Percentiles rank a stretch among this genome's conserved stretches.
Conservation (phyloP, 2,888 invertebrate species). For the Prostheceraeus crozeri region DNA sequence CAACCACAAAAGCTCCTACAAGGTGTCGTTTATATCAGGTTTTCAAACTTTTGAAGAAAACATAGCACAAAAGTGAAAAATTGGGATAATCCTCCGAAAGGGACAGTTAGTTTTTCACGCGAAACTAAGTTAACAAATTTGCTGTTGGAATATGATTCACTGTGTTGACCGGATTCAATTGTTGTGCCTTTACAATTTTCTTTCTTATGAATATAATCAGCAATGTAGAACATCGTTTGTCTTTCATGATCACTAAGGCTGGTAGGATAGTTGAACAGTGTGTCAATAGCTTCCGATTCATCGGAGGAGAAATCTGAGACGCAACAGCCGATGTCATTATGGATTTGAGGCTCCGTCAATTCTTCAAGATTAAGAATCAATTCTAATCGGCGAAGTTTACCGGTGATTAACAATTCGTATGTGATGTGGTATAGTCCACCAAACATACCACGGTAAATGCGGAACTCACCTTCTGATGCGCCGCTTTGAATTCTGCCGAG, state of each 20-base stretch:
- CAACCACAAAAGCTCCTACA: no score
- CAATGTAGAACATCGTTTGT: slow-evolving; percentile 16
- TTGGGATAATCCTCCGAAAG: no score
- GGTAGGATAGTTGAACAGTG: not conserved
- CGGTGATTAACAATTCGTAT: slow-evolving; percentile 24
- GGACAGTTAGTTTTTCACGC: no score
- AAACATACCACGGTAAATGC: slow-evolving; percentile 28
- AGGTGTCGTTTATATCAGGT: no score
- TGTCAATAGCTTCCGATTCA: slow-evolving; percentile 20
- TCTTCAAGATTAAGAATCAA: no score
- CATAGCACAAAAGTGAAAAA: no score
- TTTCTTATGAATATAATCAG: no score
- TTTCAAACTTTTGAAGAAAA: no score
- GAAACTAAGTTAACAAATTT: no score
- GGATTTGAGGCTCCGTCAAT: slow-evolving; percentile 11
- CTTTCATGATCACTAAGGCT: slow-evolving; percentile 23
- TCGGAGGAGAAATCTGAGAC: slow-evolving; percentile 9
- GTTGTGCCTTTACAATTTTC: no score
- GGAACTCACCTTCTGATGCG: slow-evolving; percentile 19
- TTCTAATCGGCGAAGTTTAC: slow-evolving; percentile 10
- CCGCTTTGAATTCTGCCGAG: slow-evolving; percentile 25
- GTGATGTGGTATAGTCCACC: slow-evolving; percentile 27
- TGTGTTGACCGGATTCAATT: no score
- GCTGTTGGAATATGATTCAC: no score
- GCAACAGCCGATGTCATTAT: slow-evolving; percentile 22